phyloP scores from a whole-genome alignment of 1,140 invertebrate species.

The Sinonovacula constricta region DNA sequence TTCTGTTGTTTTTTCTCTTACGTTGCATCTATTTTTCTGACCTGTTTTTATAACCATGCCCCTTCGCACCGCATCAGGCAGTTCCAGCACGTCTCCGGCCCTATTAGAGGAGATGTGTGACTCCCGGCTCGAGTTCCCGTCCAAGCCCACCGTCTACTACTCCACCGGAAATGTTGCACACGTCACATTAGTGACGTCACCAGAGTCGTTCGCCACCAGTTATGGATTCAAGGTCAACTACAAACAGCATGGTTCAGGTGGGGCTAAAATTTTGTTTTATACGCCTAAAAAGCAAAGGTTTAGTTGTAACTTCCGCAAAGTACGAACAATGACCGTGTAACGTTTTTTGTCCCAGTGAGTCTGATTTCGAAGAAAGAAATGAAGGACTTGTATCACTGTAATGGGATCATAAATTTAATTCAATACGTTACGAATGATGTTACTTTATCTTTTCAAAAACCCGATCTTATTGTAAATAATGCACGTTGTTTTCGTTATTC shows the following conservation, averaged over 20 bases:
- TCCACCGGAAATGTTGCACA: constrained; percentile 21
- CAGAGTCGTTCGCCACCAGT: neutral
- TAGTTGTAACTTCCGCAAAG: too few species aligned
- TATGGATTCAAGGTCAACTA: constrained; percentile 24
- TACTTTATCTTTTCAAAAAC: too few species aligned
- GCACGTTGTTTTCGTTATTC: neutral
- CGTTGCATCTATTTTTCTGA: neutral
- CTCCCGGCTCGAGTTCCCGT: constrained; percentile 25
- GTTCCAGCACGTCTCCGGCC: constrained; percentile 6
- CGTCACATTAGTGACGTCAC: neutral
- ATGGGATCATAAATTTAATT: too few species aligned
- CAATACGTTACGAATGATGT: too few species aligned
- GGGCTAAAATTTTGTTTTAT: too few species aligned
- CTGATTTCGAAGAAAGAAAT: too few species aligned
- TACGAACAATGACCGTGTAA: too few species aligned
- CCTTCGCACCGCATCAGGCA: neutral
- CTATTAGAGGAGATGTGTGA: constrained; percentile 34
- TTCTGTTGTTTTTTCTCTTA: neutral
- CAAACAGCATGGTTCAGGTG: constrained; percentile 26
- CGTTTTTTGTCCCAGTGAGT: too few species aligned
- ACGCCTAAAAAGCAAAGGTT: too few species aligned
- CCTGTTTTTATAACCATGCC: neutral
- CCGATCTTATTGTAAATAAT: too few species aligned
- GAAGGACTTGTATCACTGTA: too few species aligned
- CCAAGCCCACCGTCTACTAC: constrained; percentile 13